Percentiles rank a stretch among this genome's conserved stretches.
Conservation (phyloP, 2,797 vertebrate species). For the Kryptopterus vitreolus region DNA sequence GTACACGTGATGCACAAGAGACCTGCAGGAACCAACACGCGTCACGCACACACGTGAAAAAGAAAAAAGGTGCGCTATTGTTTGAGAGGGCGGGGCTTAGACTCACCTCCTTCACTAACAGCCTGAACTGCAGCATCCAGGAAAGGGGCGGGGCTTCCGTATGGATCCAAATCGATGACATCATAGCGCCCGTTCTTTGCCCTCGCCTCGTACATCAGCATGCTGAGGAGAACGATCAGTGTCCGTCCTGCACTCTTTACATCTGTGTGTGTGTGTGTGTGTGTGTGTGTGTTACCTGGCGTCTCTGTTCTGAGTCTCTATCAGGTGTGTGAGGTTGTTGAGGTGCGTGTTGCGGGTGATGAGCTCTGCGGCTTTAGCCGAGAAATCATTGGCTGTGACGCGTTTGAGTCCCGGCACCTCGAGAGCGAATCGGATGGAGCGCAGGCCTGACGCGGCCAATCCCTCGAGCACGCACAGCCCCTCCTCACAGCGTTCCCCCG, state of each 20-base stretch:
- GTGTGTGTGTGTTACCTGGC: constrained; percentile 71
- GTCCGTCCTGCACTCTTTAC: not conserved
- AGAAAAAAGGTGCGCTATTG: too few relatives aligned
- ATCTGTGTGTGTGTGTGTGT: not conserved
- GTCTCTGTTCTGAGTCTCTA: constrained; percentile 81
- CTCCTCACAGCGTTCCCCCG: constrained; percentile 70
- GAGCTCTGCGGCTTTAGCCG: constrained; percentile 78
- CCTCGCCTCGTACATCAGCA: constrained; percentile 86
- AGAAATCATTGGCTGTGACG: constrained; percentile 87
- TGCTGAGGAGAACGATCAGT: constrained; percentile 64
- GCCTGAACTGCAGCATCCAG: constrained; percentile 89
- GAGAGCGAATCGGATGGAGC: constrained; percentile 86
- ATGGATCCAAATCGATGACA: constrained; percentile 90
- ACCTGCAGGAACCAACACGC: constrained; percentile 65
- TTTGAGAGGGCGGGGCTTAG: not conserved
- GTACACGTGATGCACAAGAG: constrained; percentile 90
- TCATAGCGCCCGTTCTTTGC: constrained; percentile 79
- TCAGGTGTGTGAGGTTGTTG: constrained; percentile 78
- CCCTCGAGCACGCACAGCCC: constrained; percentile 86
- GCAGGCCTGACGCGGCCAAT: constrained; percentile 86
- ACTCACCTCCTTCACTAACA: constrained; percentile 86
- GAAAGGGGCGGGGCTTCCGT: constrained; percentile 85
- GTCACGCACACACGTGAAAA: not conserved
- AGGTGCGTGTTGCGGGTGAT: constrained; percentile 78
- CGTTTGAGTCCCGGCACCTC: constrained; percentile 85